phyloP scores from a whole-genome alignment of 2,113 vertebrate species.

The Trochalopteron elliotii region DNA sequence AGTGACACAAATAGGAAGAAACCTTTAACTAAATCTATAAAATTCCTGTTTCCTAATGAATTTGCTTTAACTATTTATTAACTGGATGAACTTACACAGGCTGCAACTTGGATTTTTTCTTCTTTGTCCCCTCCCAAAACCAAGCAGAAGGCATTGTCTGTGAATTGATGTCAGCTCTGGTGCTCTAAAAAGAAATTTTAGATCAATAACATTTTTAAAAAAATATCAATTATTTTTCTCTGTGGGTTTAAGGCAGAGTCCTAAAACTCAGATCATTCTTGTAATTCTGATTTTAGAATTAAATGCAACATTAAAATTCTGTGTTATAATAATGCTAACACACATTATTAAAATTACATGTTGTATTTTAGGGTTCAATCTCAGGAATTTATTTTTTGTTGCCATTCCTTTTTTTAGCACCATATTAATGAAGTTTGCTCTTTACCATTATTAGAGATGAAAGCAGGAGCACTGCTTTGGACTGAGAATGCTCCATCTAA shows the following conservation, averaged over 20 bases:
- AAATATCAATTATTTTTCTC: not conserved
- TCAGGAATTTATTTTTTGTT: constrained; percentile 8
- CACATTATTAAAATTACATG: not conserved
- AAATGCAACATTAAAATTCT: not conserved
- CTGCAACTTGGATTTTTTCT: not conserved
- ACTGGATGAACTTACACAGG: constrained; percentile 41
- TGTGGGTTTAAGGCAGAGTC: not conserved
- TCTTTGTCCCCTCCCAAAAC: not conserved
- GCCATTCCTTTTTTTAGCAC: constrained; percentile 46
- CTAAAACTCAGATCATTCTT: not conserved
- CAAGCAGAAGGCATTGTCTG: not conserved
- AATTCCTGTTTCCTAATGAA: constrained; percentile 78
- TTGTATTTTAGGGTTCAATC: not conserved
- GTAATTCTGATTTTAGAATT: not conserved
- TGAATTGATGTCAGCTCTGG: not conserved
- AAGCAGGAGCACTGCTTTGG: constrained; percentile 68
- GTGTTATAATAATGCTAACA: not conserved
- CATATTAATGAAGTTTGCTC: constrained; percentile 56
- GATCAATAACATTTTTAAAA: not conserved
- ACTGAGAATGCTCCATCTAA: constrained; percentile 75
- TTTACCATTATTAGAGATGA: constrained; percentile 77
- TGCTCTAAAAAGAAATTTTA: not conserved
- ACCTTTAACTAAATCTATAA: constrained; percentile 77
- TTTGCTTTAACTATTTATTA: constrained; percentile 79
- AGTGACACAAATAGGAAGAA: constrained; percentile 83